These are phyloP conservation scores for Hetaerina americana DNA, from an alignment of 1,140 invertebrate genomes.

Conservation along the genomic window DNA sequence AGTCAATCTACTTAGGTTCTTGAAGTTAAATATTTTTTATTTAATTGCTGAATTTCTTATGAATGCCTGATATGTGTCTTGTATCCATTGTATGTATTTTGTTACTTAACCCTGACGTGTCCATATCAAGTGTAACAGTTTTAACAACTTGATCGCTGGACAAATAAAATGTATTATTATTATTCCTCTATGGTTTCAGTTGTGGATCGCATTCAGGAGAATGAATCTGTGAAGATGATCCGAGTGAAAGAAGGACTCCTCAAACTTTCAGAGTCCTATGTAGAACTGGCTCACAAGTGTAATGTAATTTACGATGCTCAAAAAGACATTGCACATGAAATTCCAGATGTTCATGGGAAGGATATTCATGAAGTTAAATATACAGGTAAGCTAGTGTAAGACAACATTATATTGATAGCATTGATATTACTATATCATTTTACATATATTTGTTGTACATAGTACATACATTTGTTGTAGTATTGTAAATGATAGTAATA, in stretches of 20 bases:
- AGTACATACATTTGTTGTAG: too few species aligned
- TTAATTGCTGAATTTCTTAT: background rate
- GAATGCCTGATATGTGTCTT: background rate
- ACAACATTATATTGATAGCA: too few species aligned
- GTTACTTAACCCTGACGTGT: too few species aligned
- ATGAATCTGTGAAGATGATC: slow-evolving; percentile 41
- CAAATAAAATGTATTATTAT: too few species aligned
- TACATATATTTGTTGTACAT: too few species aligned
- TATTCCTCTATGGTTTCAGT: slow-evolving; percentile 28
- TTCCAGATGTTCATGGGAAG: slow-evolving; percentile 35
- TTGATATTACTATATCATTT: too few species aligned
- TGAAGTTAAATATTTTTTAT: background rate
- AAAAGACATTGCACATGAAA: slow-evolving; percentile 29
- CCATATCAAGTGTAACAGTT: too few species aligned
- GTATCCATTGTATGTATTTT: too few species aligned
- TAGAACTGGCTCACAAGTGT: slow-evolving; percentile 34
- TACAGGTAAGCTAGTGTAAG: too few species aligned
- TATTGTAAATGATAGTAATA: too few species aligned
- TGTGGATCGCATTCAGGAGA: slow-evolving; percentile 33
- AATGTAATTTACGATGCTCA: slow-evolving; percentile 36
- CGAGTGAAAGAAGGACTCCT: slow-evolving; percentile 35
- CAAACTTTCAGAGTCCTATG: slow-evolving; percentile 35
- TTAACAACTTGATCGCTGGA: too few species aligned
- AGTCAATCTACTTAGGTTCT: too few species aligned
- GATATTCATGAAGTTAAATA: slow-evolving; percentile 33